Conservation (phyloP, 2,113 vertebrate species). For the Redunca redunca region DNA sequence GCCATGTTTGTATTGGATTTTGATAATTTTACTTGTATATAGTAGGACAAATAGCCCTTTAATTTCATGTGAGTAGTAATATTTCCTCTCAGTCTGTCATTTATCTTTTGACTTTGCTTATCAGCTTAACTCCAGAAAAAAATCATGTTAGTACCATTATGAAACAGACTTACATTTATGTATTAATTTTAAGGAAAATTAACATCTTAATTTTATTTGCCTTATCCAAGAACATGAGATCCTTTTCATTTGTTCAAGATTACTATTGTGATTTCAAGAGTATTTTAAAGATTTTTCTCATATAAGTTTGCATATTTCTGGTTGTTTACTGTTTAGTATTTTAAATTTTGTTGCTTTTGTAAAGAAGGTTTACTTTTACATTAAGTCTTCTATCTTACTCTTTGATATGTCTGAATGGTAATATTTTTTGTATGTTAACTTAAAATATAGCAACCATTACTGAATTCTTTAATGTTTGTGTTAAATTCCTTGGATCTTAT, state of each 20-base stretch:
- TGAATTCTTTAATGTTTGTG: neutral
- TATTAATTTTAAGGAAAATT: neutral
- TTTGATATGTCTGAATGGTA: neutral
- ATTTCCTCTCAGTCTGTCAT: neutral
- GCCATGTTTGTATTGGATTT: neutral
- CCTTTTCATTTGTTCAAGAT: neutral
- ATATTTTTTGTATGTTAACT: neutral
- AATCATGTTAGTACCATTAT: neutral
- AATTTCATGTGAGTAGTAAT: neutral
- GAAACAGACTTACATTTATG: neutral
- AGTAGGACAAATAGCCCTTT: neutral
- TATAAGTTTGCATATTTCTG: neutral
- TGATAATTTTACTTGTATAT: neutral
- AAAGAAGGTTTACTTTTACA: neutral
- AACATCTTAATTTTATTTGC: neutral
- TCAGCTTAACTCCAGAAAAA: neutral
- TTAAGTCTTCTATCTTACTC: neutral
- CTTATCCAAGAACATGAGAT: neutral
- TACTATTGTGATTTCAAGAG: neutral
- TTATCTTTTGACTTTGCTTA: neutral
- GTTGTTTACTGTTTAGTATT: neutral
- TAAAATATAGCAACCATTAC: neutral
- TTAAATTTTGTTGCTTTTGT: neutral
- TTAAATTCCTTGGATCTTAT: neutral
- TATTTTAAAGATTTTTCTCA: neutral